A percentile compares a stretch with the other conserved stretches of the same genome.
Conservation (phyloP, 1,140 invertebrate genomes). For the Cydia strobilella region DNA sequence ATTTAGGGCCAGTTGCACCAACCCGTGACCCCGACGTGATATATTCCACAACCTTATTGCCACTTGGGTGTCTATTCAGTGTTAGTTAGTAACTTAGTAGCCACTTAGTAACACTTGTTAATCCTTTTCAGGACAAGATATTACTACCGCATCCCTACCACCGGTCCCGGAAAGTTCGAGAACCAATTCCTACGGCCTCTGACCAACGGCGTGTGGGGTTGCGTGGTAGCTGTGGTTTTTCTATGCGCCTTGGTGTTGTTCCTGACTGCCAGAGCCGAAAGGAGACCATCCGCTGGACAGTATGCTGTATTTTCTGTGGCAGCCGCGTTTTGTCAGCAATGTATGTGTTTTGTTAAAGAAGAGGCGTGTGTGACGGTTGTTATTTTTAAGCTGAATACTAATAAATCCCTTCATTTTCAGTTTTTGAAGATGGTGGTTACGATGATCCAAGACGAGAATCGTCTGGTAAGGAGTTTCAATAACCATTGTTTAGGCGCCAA, state of each 20-base stretch:
- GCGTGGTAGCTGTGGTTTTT: conserved; percentile 43
- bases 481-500: background rate
- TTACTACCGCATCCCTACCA: conserved; percentile 62
- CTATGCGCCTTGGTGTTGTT: conserved; percentile 51
- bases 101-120: background rate
- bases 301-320: conserved; percentile 62
- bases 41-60: too few species aligned
- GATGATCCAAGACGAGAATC: conserved; percentile 39
- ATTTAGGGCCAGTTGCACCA: too few species aligned
- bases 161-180: conserved; percentile 63
- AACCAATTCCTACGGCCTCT: conserved; percentile 65
- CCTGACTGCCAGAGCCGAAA: conserved; percentile 50
- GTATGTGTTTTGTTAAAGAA: conserved; percentile 42
- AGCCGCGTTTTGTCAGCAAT: conserved; percentile 67
- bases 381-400: too few species aligned
- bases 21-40: too few species aligned
- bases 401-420: conserved; percentile 40
- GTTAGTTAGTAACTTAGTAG: too few species aligned
- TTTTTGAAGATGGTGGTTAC: conserved; percentile 58
- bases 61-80: too few species aligned
- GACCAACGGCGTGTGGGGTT: conserved; percentile 49
- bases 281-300: conserved; percentile 43
- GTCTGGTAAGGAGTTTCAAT: conserved; percentile 40
- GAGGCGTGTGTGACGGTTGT: background rate
- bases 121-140: conserved; percentile 55